phyloP scores from a whole-genome alignment of 1,140 invertebrate species.

The Neoseiulus cucumeris region DNA sequence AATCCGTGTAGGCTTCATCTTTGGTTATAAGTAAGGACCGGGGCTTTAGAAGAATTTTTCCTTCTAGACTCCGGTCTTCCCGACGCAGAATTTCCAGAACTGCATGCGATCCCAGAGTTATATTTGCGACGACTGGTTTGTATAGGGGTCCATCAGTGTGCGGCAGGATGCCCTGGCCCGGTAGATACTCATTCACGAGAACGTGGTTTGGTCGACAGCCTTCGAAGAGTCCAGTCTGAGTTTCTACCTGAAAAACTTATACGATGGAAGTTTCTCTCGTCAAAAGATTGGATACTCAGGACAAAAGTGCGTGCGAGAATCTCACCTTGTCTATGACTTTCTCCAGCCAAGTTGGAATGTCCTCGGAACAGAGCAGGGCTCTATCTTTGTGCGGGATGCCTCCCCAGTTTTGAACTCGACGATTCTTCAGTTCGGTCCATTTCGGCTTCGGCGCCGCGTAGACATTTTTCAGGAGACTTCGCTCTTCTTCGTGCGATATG shows the following conservation, averaged over 20 bases:
- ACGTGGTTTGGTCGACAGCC: slow-evolving; percentile 68
- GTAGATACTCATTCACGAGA: slow-evolving; percentile 80
- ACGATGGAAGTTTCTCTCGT: slow-evolving; percentile 12
- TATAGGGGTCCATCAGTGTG: slow-evolving; percentile 88
- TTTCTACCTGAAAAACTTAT: slow-evolving; percentile 30
- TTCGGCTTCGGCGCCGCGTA: slow-evolving; percentile 70
- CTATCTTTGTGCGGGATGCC: slow-evolving; percentile 13
- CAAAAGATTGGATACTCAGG: too few relatives aligned
- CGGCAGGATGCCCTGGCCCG: slow-evolving; percentile 82
- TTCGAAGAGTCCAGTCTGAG: slow-evolving; percentile 47
- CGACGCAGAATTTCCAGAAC: slow-evolving; percentile 40
- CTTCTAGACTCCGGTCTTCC: slow-evolving; percentile 26
- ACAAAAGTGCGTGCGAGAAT: too few relatives aligned
- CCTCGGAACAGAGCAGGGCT: slow-evolving; percentile 16
- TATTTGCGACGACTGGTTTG: slow-evolving; percentile 74
- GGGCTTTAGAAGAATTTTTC: slow-evolving; percentile 53
- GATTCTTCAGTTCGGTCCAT: slow-evolving; percentile 77
- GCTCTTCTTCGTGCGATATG: slow-evolving; percentile 60
- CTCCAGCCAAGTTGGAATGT: too few relatives aligned
- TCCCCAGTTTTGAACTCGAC: slow-evolving; percentile 88
- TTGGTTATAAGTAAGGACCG: slow-evolving; percentile 67
- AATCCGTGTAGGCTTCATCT: slow-evolving; percentile 57
- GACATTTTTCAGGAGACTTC: slow-evolving; percentile 39
- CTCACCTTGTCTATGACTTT: too few relatives aligned
- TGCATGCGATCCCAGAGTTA: slow-evolving; percentile 71